Base-by-base conservation (phyloP, 2,888 invertebrate species). In the Linnaemya tessellans region DNA sequence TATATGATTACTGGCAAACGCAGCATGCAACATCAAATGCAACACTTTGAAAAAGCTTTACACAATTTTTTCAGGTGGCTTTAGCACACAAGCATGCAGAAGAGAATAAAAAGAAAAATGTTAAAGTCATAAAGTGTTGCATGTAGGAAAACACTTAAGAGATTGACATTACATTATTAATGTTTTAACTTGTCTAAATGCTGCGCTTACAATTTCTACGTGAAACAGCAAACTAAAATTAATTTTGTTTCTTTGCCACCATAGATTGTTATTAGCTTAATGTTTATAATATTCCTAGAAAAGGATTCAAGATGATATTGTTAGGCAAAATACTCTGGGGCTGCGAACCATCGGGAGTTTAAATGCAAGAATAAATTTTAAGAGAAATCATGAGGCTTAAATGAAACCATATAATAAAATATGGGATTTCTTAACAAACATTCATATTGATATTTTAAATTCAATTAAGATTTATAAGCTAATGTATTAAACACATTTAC, bases 91-190 rank as follows among this genome's bases (percentile, higher is more conserved):
- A 4, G 18, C 11, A 58, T n/a, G 54, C 80, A 51, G 1, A n/a
- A 22, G 20, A 82, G 43, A 10, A 25, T 22, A 68, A 18, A 58
- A 82, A 56, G 7, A 22, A 18, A 51, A 58, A 49, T 38, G 11
- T 41, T n/a, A 20, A 35, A 73, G n/a, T 35, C 22, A 49, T 60
- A 65, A 77, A 56, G 41, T 49, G 65, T 74, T 82, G 86, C 77
- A 80, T 84, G 84, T 80, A 80, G 81, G 60, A 78, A 84, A 86
- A 84, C 80, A 81, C 78, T 84, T 84, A 81, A 81, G 30, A 78
- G 58, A 75, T 81, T 81, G 84, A 64, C 80, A 84, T 15, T 56
- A 41, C 20, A 43, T 73, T 58, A 73, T 81, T 78, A 78, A 81
- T 62, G 56, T 18, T 68, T 78, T 81, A 81, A 78, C 68, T 68